Percentiles rank a stretch among this genome's conserved stretches.
These are phyloP conservation scores for Sebastes aleutianus DNA, from an alignment of 2,797 vertebrate genomes.

Conservation along the genomic window DNA sequence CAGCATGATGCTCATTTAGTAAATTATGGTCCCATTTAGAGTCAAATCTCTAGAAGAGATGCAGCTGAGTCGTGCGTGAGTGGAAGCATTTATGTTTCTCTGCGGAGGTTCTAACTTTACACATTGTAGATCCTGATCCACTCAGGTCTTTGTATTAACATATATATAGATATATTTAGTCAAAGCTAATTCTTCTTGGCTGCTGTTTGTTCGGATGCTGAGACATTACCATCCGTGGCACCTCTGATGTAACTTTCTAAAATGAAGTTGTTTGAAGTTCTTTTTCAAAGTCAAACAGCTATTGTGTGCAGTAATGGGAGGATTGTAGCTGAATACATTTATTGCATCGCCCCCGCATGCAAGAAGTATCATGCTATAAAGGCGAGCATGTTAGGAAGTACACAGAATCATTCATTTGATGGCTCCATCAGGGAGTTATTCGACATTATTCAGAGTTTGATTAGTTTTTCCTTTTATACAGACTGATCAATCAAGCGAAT, in stretches of 20 bases:
- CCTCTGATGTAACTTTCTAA: neutral
- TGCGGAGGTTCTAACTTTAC: neutral
- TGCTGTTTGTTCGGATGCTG: constrained; percentile 1
- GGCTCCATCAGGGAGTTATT: constrained; percentile 45
- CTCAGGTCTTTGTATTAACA: neutral
- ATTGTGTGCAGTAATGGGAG: neutral
- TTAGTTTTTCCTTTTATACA: constrained; percentile 59
- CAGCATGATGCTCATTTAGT: too few relatives aligned
- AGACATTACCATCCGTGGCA: neutral
- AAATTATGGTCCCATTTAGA: too few relatives aligned
- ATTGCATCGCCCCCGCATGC: constrained; percentile 10
- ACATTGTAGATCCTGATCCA: neutral
- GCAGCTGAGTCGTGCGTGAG: too few relatives aligned
- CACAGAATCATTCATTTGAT: constrained; percentile 50
- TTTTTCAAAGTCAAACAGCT: constrained; percentile 35
- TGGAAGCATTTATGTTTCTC: neutral
- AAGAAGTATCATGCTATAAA: constrained; percentile 19
- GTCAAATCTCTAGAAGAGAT: too few relatives aligned
- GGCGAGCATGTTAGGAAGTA: constrained; percentile 30
- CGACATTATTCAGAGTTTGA: constrained; percentile 61
- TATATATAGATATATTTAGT: neutral
- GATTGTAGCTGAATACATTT: constrained; percentile 13
- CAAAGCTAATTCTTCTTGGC: neutral
- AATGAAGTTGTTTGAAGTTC: constrained; percentile 34
- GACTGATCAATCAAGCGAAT: constrained; percentile 67